These are phyloP conservation scores for Alcedo quadribrachys DNA, from an alignment of 2,797 vertebrate species.

Conservation along the genomic window DNA sequence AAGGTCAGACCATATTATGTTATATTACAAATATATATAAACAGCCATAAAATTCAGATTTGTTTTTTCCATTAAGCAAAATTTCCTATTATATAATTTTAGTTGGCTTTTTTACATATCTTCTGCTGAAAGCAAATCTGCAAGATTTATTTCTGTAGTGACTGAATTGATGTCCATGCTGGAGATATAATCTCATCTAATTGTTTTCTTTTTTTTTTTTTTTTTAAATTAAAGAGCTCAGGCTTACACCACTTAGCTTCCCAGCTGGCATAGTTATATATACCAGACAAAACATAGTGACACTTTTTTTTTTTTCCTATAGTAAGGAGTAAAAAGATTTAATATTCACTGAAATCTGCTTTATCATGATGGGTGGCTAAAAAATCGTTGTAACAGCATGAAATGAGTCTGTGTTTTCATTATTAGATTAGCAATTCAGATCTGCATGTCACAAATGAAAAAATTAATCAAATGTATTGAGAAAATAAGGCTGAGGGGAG, in stretches of 20 bases:
- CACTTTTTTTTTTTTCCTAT: not conserved
- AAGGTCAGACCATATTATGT: not conserved
- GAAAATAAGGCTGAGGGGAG: too few relatives aligned
- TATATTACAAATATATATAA: not conserved
- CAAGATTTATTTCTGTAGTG: not conserved
- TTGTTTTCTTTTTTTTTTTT: not conserved
- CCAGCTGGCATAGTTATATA: not conserved
- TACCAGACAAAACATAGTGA: not conserved
- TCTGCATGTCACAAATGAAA: not conserved
- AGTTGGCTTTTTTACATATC: not conserved
- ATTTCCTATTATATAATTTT: not conserved
- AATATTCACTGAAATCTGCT: not conserved
- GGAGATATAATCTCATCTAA: not conserved
- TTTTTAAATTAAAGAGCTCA: not conserved
- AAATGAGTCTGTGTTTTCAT: accelerated
- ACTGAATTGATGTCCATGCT: not conserved
- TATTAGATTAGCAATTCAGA: not conserved
- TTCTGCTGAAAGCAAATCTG: not conserved
- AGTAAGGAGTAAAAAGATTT: not conserved
- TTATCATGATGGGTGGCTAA: not conserved
- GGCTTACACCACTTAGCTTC: not conserved
- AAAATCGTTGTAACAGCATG: not conserved
- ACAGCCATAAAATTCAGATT: not conserved
- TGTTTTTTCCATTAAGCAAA: not conserved
- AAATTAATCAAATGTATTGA: not conserved